Base-by-base conservation (phyloP, 1,140 invertebrate genomes). In the Drosophila triauraria region DNA sequence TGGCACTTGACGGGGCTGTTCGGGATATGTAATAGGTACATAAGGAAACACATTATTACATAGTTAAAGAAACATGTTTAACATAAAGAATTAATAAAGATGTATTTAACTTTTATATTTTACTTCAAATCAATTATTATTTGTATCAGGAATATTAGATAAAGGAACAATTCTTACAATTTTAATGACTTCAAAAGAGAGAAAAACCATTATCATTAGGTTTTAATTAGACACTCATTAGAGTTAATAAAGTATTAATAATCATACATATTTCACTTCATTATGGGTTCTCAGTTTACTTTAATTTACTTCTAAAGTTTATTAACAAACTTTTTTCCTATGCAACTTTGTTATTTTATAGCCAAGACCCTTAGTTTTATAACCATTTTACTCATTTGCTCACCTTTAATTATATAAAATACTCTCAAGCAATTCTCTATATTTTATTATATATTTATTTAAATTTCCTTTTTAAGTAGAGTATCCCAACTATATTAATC, bases 401-500 rank as follows among this genome's bases (percentile, higher is more conserved):
- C 0, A 9, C 10, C 1, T 8, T 53, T 0, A 53, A 3, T 38
- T 54, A 38, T 54, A 8, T 13, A 38, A 54, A 54, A 23, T 38
- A 15, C 13, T 23, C 1, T 1, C 1, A 23, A 23, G 17, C 8
- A 8, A 9, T 35, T 2, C 1, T 20, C 5, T 9, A 35, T 23
- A 15, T 23, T 20, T 38, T 23, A 23, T 56, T 15, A 23, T 9
- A 35, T 23, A 15, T 23, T 20, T 38, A 38, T 38, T 56, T 15
- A 23, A 38, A 40, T 23, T 57, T 57, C 32, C 35, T 8, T 51
- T 40, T 50, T 30, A 10, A 15, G 2, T 7, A 72, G 69, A 59
- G 69, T 60, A 72, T 71, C 38, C 20, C 5, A 12, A 38, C 9
- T 35, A 50, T 27, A 15, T 20, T 17, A 2, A 23, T 17, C 13